These are phyloP conservation scores for Macaria notata DNA, from an alignment of 2,888 invertebrate genomes.

Conservation along the genomic window DNA sequence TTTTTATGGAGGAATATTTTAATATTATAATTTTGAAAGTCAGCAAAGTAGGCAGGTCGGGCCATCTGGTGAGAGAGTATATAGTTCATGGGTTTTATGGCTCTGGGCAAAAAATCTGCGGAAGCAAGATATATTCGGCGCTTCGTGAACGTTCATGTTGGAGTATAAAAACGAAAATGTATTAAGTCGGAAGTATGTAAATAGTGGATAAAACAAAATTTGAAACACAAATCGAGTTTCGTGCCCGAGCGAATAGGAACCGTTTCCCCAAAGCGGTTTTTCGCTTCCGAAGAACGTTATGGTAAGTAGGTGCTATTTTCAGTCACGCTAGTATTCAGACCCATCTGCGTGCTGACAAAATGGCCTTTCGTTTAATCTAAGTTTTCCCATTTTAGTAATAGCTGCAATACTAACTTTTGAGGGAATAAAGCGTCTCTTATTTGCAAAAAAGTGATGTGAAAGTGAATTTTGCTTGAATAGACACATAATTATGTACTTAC, in stretches of 20 bases:
- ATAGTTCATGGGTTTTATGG: slow-evolving; percentile 29
- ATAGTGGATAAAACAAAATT: slow-evolving; percentile 28
- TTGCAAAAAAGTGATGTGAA: too few species aligned
- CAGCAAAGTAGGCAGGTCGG: slow-evolving; percentile 29
- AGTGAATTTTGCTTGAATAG: too few species aligned
- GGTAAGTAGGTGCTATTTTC: slow-evolving; percentile 58
- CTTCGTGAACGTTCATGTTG: slow-evolving; percentile 14
- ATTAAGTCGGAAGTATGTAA: slow-evolving; percentile 2
- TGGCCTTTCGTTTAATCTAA: slow-evolving; percentile 1
- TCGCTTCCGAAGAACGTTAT: slow-evolving; percentile 60
- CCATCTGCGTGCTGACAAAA: slow-evolving; percentile 9
- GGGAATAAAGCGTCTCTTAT: too few species aligned
- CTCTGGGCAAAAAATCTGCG: slow-evolving; percentile 11
- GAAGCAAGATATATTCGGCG: slow-evolving; percentile 6
- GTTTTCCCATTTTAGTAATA: background rate
- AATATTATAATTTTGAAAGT: slow-evolving; percentile 36
- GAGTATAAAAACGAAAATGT: slow-evolving; percentile 12
- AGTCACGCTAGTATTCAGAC: slow-evolving; percentile 32
- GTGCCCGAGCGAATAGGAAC: slow-evolving; percentile 56
- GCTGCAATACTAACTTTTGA: background rate
- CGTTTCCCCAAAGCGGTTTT: slow-evolving; percentile 63
- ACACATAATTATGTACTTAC: too few species aligned
- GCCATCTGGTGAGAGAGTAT: slow-evolving; percentile 31
- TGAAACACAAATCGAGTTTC: slow-evolving; percentile 53
- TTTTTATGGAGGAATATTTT: slow-evolving; percentile 39